Base-by-base conservation (phyloP, 1,140 invertebrate species). In the Micrasema longulum region DNA sequence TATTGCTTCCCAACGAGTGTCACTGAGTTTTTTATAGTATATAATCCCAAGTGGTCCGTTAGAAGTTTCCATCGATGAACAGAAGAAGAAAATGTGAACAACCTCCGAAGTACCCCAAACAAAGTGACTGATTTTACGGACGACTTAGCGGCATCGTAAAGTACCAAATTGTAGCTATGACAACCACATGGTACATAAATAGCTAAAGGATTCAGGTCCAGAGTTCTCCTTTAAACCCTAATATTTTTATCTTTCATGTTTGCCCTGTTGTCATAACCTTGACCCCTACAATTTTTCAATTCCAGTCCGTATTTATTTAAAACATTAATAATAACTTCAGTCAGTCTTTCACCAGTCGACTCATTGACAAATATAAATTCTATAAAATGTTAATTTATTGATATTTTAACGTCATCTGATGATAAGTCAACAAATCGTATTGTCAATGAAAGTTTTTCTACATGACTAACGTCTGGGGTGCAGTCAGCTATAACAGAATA, bases 221-320 rank as follows among this genome's bases (percentile, higher is more conserved):
- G 71, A 77, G 74, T n/a, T 69, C 76, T 68, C 35, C 45, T 77
- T 75, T 78, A 76, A 72, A 78, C 68, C 0, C 78, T 75, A 72
- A 64, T 66, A 75, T 77, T 77, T 76, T 76, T 74, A 31, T 73
- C 78, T 72, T 72, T 73, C 76, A 77, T 77, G 43, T 77, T 78
- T 2, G 74, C 72, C 18, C 77, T 74, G 64, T 77, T 77, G 72
- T 77, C 76, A 74, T 77, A 77, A 47, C 76, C 73, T 48, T 78
- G 77, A 69, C 73, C 43, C 43, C 73, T 77, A 60, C 71, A 75
- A 41, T 73, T 38, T 48, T 77, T 73, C 57, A 76, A 55, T 75
- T 63, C 60, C 1, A 76, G 35, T 73, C 72, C 74, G 12, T n/a
- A 12, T 74, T 76, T 74, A 67, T 78, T 73, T 76, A 76, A 69